A percentile compares a stretch with the other conserved stretches of the same genome.
These are phyloP conservation scores for Trachurus trachurus DNA, from an alignment of 2,797 vertebrate genomes.

Conservation along the genomic window DNA sequence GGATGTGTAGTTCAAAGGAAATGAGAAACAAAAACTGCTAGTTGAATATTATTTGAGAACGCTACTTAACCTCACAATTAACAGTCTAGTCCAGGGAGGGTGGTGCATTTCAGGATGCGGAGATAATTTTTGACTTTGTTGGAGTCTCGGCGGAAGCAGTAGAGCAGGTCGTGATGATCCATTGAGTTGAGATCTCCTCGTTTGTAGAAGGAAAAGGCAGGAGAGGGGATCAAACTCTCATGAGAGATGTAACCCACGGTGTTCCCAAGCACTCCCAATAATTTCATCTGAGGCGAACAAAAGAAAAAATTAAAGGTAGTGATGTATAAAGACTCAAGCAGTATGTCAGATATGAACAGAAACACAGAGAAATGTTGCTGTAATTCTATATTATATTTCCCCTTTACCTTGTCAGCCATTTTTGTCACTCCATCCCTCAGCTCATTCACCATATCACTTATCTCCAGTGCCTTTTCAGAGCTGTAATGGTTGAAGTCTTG, in stretches of 20 bases:
- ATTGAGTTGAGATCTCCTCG: slow-evolving; percentile 69
- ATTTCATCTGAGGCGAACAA: slow-evolving; percentile 77
- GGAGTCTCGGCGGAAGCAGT: slow-evolving; percentile 86
- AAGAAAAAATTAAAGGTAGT: background rate
- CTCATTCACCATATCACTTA: slow-evolving; percentile 80
- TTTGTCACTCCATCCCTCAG: slow-evolving; percentile 79
- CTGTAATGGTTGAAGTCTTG: slow-evolving; percentile 76
- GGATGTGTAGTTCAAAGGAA: background rate
- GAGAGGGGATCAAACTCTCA: slow-evolving; percentile 63
- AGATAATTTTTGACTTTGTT: slow-evolving; percentile 86
- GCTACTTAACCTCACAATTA: slow-evolving; percentile 8
- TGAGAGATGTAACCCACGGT: slow-evolving; percentile 60
- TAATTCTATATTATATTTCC: background rate
- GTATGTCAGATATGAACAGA: background rate
- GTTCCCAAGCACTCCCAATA: slow-evolving; percentile 81
- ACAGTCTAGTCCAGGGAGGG: slow-evolving; percentile 79
- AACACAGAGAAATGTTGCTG: background rate
- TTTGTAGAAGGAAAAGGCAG: slow-evolving; percentile 57
- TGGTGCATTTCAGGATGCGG: slow-evolving; percentile 83
- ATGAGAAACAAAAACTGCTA: background rate
- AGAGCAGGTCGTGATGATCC: slow-evolving; percentile 83
- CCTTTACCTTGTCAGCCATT: slow-evolving; percentile 79
- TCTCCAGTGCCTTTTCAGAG: slow-evolving; percentile 79
- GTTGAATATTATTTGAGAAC: background rate
- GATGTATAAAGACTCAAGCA: background rate